These are phyloP conservation scores for Nematopogon swammerdamellus DNA, from an alignment of 2,888 invertebrate species.

Conservation along the genomic window DNA sequence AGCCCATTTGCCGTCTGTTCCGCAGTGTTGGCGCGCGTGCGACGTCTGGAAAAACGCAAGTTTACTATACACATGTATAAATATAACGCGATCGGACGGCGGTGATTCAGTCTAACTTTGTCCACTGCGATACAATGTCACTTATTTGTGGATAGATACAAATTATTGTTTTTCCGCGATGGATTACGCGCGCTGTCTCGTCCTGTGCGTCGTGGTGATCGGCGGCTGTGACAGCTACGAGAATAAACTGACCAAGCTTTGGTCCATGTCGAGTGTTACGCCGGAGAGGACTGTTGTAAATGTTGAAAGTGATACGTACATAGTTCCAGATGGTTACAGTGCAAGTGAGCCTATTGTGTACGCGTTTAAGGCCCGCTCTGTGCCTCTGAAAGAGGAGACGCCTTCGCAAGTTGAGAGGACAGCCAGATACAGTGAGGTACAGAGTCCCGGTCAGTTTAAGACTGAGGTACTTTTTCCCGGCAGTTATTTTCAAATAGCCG, in stretches of 20 bases:
- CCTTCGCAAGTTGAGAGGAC: conserved; percentile 24
- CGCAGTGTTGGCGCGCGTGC: too few relatives aligned
- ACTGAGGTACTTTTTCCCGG: conserved; percentile 44
- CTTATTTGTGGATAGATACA: conserved; percentile 19
- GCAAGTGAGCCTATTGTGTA: conserved; percentile 19
- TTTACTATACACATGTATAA: conserved; percentile 49
- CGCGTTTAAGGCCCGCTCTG: conserved; percentile 36
- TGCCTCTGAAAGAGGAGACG: conserved; percentile 23
- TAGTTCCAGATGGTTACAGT: conserved; percentile 27
- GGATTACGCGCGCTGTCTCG: conserved; percentile 15
- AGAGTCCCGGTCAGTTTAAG: conserved; percentile 26
- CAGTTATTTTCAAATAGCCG: conserved; percentile 48
- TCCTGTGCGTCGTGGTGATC: conserved; percentile 27
- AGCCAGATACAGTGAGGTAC: conserved; percentile 26
- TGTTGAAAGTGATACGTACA: conserved; percentile 32
- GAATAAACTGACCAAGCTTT: conserved; percentile 33
- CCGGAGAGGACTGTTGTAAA: conserved; percentile 27
- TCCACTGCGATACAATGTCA: conserved; percentile 47
- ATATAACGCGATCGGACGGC: conserved; percentile 39
- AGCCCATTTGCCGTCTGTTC: conserved; percentile 22
- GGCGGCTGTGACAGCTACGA: conserved; percentile 25
- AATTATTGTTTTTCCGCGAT: too few relatives aligned
- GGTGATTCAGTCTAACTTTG: conserved; percentile 51
- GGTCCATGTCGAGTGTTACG: conserved; percentile 36
- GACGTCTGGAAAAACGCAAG: conserved; percentile 45